Base-by-base conservation (phyloP, 2,888 invertebrate species). In the Aphrophora alni region DNA sequence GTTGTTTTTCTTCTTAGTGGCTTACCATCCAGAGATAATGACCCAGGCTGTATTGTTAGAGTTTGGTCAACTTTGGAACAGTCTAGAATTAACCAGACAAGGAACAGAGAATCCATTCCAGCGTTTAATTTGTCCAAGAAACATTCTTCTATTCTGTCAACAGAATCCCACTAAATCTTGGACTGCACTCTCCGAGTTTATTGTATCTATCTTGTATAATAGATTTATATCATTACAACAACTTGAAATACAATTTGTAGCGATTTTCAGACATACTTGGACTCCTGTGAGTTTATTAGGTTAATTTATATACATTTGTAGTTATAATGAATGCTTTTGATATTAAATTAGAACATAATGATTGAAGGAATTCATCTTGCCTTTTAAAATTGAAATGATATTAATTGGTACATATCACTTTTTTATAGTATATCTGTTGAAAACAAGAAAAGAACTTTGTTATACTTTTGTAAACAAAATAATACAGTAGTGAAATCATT, bases 221-320 rank as follows among this genome's bases (percentile, higher is more conserved):
- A 21, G 21, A 2, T 59, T 78, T 17, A 27, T 78, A 5, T 51
- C 78, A 0, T 59, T 73, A n/a, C 10, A 38, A 0, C 78, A 78
- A 33, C 71, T 81, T n/a, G 81, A 81, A 33, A n/a, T 69, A 14
- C 81, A 81, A 44, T 76, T 38, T 59, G 81, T 81, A 3, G 70
- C 75, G 4, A 27, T 81, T 21, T 78, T 81, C 70, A 70, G 75
- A 12, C 72, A 70, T 14, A 69, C 28, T 28, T 81, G 81, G 81
- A 75, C 81, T 1, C 71, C 51, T 3, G 81, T 81, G 33, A 81
- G 81, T 75, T 3, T 72, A 14, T 21, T 59, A n/a, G n/a, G n/a
- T n/a, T n/a, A n/a, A n/a, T n/a, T n/a, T n/a, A n/a, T n/a, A n/a
- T n/a, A n/a, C n/a, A n/a, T n/a, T n/a, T n/a, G n/a, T n/a, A n/a